These are phyloP conservation scores for Hydrolagus colliei DNA, from an alignment of 2,797 vertebrate species.

Conservation along the genomic window DNA sequence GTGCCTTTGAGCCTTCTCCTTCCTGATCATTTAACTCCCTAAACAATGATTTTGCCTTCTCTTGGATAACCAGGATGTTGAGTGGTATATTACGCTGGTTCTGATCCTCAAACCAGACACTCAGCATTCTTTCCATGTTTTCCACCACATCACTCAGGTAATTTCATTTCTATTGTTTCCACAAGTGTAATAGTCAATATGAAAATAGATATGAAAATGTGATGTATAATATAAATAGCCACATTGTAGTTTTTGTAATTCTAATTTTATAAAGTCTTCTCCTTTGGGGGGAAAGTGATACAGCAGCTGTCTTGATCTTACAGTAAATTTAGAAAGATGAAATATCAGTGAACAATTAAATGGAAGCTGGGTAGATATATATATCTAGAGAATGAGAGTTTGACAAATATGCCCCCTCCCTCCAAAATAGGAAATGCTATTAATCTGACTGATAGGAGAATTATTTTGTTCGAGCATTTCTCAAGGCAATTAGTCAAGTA, in stretches of 20 bases:
- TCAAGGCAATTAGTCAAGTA: conserved; percentile 16
- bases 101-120: too few species aligned
- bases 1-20: too few species aligned
- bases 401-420: not conserved
- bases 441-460: conserved; percentile 9
- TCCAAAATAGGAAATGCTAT: not conserved
- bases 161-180: conserved; percentile 2
- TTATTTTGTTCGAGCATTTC: not conserved
- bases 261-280: not conserved
- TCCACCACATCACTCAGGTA: not conserved
- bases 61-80: too few species aligned
- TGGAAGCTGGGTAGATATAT: not conserved
- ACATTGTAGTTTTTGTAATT: not conserved
- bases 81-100: too few species aligned
- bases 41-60: too few species aligned
- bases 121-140: too few species aligned
- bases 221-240: not conserved
- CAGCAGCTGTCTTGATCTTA: too few species aligned
- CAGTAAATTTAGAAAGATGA: too few species aligned
- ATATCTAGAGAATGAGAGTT: not conserved
- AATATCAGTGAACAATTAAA: too few species aligned
- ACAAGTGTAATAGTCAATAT: not conserved
- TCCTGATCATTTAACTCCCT: too few species aligned
- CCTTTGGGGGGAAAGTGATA: not conserved
- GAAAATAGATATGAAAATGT: not conserved